Evolutionary conservation across 2,797 vertebrate species (phyloP), one percentile per base, ranked within the genome.

Genomic region (Pithecia hirsuta): DNA sequence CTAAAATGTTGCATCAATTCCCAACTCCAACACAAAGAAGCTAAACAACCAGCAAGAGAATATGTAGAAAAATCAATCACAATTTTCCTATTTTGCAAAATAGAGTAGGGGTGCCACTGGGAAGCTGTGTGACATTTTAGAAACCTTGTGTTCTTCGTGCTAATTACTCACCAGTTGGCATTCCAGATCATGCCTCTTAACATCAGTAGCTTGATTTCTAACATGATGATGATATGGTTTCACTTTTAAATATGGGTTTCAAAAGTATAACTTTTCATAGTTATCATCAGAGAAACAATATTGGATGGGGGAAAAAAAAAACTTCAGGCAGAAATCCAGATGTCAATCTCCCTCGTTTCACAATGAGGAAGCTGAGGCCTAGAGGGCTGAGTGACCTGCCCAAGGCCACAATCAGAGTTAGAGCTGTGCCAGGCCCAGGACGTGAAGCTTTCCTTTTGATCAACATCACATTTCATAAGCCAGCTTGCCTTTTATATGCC

Each of bases 1-100:
- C 88, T 96, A 82, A 98, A 97, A 95, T 72, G 72, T 89, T 91
- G 88, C 72, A 87, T 95, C 75, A 87, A 84, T 97, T 97, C 95
- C 95, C 97, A 96, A 52, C 13, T 97, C 93, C 83, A 96, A 96
- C 78, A 92, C 92, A 76, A 74, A 95, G 55, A 76, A 76, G 75
- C 94, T 74, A 93, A 95, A 88, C 11, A 78, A 79, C 55, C 74
- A 96, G 67, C 44, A 48, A 95, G 95, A 96, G 91, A 64, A 19
- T 93, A 39, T 26, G 59, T 36, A 75, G 61, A 78, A 96, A 97
- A 96, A 91, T 55, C 96, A 96, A 57, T 92, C 90, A 93, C 75
- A 81, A 84, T 96, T 88, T 97, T 95, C 80, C 89, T 80, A 39
- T 94, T 72, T 72, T 91, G 52, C 36, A 91, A 79, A 96, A 93